Evolutionary conservation across 1,140 invertebrate genomes (phyloP).

Genomic region (Drosophila persimilis): DNA sequence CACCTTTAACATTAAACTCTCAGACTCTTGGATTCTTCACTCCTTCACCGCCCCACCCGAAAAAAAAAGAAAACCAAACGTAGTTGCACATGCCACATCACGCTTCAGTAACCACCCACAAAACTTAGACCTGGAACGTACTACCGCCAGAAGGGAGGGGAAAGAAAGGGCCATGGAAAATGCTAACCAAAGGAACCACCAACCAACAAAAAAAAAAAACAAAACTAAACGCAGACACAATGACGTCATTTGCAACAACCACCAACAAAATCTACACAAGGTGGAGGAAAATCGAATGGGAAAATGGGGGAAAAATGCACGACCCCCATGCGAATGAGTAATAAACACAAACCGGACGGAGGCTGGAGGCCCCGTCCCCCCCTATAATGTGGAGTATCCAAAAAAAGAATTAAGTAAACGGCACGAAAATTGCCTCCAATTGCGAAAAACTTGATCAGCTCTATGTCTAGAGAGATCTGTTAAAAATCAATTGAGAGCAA

Average conservation of each 20-base stretch:
- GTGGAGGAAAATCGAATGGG: conserved; percentile 14
- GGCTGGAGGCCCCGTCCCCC: background rate
- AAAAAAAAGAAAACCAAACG: too few relatives aligned
- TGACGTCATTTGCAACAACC: conserved; percentile 33
- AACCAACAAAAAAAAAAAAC: conserved; percentile 1
- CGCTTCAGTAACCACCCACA: conserved; percentile 46
- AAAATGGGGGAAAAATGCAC: too few relatives aligned
- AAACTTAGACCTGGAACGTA: conserved; percentile 2
- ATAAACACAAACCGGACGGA: too few relatives aligned
- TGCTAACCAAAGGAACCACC: background rate
- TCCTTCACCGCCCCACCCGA: too few relatives aligned
- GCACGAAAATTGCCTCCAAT: background rate
- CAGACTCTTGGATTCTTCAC: conserved; percentile 10
- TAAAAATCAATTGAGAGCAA: conserved; percentile 71
- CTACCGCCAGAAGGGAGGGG: background rate
- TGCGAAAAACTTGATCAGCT: conserved; percentile 44
- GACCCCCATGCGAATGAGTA: too few relatives aligned
- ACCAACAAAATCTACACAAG: conserved; percentile 19
- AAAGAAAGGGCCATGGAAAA: conserved; percentile 2
- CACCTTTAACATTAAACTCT: conserved; percentile 37
- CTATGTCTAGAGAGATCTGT: conserved; percentile 37
- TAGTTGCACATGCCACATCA: conserved; percentile 49
- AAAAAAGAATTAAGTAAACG: too few relatives aligned
- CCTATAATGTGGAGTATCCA: conserved; percentile 1
- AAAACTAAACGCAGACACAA: conserved; percentile 18